These are phyloP conservation scores for Coptotermes formosanus DNA, from an alignment of 1,140 invertebrate genomes.

Conservation along the genomic window DNA sequence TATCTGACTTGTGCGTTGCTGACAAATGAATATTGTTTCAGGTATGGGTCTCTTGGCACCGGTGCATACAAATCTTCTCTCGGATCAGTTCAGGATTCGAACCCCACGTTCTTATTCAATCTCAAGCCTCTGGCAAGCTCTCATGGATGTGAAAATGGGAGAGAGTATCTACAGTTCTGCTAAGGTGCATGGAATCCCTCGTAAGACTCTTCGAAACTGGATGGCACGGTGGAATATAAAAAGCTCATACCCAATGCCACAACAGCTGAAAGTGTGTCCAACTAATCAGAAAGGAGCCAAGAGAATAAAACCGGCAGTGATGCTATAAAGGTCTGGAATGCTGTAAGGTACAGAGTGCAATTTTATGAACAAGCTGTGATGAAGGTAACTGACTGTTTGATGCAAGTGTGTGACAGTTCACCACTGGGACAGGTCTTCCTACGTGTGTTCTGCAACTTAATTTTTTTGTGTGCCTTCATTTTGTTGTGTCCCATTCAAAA, in stretches of 20 bases:
- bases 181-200: slow-evolving; percentile 53
- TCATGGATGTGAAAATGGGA: slow-evolving; percentile 55
- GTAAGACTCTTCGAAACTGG: slow-evolving; percentile 54
- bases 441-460: not conserved
- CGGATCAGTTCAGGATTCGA: slow-evolving; percentile 32
- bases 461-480: not conserved
- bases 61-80: not conserved
- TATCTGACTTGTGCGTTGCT: not conserved
- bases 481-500: no score
- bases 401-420: no score
- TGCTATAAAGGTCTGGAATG: not conserved
- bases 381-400: not conserved
- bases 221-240: slow-evolving; percentile 56
- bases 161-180: slow-evolving; percentile 53
- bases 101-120: slow-evolving; percentile 40
- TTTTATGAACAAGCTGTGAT: not conserved
- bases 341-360: not conserved
- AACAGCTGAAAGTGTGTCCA: not conserved
- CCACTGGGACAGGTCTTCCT: not conserved
- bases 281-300: slow-evolving; percentile 16
- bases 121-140: slow-evolving; percentile 42
- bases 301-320: not conserved
- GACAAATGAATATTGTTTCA: not conserved
- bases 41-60: not conserved
- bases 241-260: slow-evolving; percentile 17